Conservation (phyloP, 53 echinoderm and acorn worm species). For the Temnopleurus reevesii region DNA sequence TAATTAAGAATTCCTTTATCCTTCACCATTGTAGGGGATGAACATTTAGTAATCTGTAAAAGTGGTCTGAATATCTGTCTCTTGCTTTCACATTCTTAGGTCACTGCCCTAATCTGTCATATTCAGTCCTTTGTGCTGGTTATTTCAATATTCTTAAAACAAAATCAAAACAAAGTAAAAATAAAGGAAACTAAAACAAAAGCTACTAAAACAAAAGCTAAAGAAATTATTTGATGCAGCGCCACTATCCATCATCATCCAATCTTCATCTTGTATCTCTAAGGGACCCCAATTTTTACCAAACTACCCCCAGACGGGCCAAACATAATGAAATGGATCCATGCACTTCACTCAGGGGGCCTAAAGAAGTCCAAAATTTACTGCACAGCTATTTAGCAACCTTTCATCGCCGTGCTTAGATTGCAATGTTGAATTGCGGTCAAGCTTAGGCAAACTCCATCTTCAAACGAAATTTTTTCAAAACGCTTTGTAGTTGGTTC, state of each 20-base stretch:
- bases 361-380: not conserved
- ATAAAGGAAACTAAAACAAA: too few relatives aligned
- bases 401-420: not conserved
- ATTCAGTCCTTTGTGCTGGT: too few relatives aligned
- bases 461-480: not conserved
- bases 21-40: too few relatives aligned
- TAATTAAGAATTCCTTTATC: too few relatives aligned
- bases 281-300: not conserved
- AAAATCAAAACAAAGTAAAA: too few relatives aligned
- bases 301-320: not conserved
- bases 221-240: too few relatives aligned
- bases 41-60: too few relatives aligned
- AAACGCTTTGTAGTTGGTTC: not conserved
- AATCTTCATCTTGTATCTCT: not conserved
- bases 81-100: too few relatives aligned
- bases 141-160: too few relatives aligned
- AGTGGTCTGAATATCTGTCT: too few relatives aligned
- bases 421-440: not conserved
- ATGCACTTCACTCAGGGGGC: not conserved
- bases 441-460: not conserved
- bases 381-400: not conserved
- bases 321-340: slow-evolving; percentile 19
- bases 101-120: too few relatives aligned
- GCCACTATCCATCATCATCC: not conserved
- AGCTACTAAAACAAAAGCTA: too few relatives aligned